Base-by-base conservation (phyloP, 2,113 vertebrate species). In the Euleptes europaea region DNA sequence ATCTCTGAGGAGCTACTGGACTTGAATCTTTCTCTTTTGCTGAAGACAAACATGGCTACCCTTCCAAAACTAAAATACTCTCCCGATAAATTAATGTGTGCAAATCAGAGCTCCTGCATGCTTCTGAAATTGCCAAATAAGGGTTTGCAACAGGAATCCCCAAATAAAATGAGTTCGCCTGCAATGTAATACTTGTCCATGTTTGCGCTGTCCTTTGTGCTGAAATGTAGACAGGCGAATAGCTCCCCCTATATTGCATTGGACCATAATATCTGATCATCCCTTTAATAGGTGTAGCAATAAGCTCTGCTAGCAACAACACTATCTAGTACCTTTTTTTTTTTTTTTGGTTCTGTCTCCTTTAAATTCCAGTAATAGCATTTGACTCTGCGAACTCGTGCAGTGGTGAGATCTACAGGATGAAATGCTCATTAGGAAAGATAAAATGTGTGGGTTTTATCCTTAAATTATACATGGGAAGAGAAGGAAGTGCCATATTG, bases 211-310 rank as follows among this genome's bases (percentile, higher is more conserved):
- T 35, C 84, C 81, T 80, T 40, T 84, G 19, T 21, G 2, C 42
- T 86, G 80, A 76, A 78, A 63, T 9, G 33, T 23, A 57, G 83
- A 42, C 1, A 75, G n/a, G 12, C 35, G 81, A 60, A 40, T 42
- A 80, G 38, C 44, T 75, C 87, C 83, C 74, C 65, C 81, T 89
- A 69, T 38, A 31, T 54, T 73, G 74, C 83, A 73, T 78, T 40
- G 38, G 35, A 77, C 33, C 40, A 26, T 81, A 35, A 54, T 19
- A 81, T 82, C 38, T 0, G 0, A 38, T 33, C 85, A 60, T 57
- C 67, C 84, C 80, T 47, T 6, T 84, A 78, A 72, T 4, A 74
- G 47, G 9, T 23, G 3, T 51, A 72, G 10, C 65, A 80, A 89
- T 72, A 31, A 79, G 9, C 51, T 33, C 31, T 47, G 76, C 40